These are phyloP conservation scores for pig (Sus scrofa) DNA, from an alignment of 2,113 vertebrate genomes.

Conservation along the genomic window DNA sequence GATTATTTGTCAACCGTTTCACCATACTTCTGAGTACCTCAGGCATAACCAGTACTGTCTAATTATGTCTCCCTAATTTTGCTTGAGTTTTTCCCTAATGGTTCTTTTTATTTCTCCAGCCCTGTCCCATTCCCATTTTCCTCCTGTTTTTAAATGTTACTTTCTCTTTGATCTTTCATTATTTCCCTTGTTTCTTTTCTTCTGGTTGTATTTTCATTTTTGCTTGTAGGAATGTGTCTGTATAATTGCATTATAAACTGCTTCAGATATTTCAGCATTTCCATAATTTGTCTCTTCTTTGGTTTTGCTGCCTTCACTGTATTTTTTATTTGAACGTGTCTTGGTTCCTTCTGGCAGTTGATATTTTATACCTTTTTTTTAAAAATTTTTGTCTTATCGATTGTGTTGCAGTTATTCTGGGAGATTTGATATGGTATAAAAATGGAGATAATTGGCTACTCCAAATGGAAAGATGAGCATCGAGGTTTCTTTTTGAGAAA, in stretches of 20 bases:
- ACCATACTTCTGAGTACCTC: background rate
- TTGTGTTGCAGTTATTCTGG: constrained; percentile 8
- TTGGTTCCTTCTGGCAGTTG: constrained; percentile 15
- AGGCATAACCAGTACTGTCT: background rate
- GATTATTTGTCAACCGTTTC: background rate
- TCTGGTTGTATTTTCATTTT: background rate
- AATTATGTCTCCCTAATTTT: background rate
- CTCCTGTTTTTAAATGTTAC: background rate
- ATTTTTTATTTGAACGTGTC: constrained; percentile 30
- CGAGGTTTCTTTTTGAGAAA: background rate
- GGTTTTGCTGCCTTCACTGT: background rate
- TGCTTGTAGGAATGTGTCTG: background rate
- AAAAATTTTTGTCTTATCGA: background rate
- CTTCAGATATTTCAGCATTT: background rate
- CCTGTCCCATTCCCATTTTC: background rate
- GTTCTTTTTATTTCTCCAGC: background rate
- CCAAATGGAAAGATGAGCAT: background rate
- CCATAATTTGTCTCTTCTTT: background rate
- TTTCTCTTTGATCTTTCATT: background rate
- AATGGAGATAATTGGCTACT: background rate
- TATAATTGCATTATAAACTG: background rate
- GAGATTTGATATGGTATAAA: background rate
- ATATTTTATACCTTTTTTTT: background rate
- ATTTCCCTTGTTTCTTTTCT: background rate
- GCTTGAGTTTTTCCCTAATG: background rate